Evolutionary conservation across 2,888 invertebrate species (phyloP), one percentile per base, ranked within the genome.

Genomic region (Sarcophaga subvicina): DNA sequence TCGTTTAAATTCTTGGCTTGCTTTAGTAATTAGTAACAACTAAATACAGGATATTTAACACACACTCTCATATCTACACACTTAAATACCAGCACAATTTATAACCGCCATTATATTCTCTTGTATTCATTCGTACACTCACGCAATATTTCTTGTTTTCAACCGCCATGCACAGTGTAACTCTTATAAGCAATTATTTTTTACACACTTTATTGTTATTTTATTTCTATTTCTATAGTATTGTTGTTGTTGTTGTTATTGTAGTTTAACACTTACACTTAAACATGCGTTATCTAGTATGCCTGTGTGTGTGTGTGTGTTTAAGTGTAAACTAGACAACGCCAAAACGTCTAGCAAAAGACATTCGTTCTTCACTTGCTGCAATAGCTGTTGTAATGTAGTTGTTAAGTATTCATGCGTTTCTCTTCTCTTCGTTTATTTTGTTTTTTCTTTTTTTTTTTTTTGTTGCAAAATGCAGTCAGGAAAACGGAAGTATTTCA

Each of bases 401-500:
- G 37, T 45, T 73, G 72, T 69, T 70, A 75, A 73, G 67, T 79
- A 64, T 80, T 25, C 71, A 66, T 80, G 60, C 60, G 54, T 27
- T 37, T 37, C 37, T 37, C 37, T 37, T 37, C 37, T 37, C 37
- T 37, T 37, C 37, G 37, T 37, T 37, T 37, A 37, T 67, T 67
- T 45, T 20, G 4, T 45, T 14, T 54, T 54, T 14, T 54, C 8
- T 20, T 37, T 22, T 27, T 73, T 63, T 69, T 20, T 37, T 22
- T 27, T 73, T 63, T 72, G 64, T 59, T 54, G 47, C 37, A n/a
- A n/a, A 67, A 73, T 76, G 62, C 77, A 83, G 72, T 60, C 78
- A 82, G 75, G 78, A 76, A 72, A 84, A 87, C 84, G 87, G 84
- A 87, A 84, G 84, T 69, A 79, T 49, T 70, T 71, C 69, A 49